phyloP scores from a whole-genome alignment of 2,113 vertebrate species.

The Cairina moschata region DNA sequence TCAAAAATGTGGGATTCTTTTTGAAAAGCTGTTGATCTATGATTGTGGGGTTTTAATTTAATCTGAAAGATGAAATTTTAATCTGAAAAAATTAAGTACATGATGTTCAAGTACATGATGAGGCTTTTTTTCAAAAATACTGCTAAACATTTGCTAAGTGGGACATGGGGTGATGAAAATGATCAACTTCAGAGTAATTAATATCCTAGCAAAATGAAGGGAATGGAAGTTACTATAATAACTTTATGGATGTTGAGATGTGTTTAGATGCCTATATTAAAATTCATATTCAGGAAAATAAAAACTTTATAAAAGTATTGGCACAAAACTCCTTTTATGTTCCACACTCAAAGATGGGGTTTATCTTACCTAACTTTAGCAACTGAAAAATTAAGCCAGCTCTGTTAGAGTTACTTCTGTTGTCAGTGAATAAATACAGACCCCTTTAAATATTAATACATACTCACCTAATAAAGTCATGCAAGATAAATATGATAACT shows the following conservation, averaged over 20 bases:
- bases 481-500: not conserved
- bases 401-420: not conserved
- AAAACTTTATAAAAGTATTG: not conserved
- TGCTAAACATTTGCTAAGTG: not conserved
- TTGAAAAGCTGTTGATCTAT: not conserved
- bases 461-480: not conserved
- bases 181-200: not conserved
- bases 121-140: not conserved
- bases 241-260: not conserved
- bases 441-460: not conserved
- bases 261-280: not conserved
- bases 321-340: not conserved
- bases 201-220: not conserved
- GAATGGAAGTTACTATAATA: not conserved
- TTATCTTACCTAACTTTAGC: not conserved
- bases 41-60: not conserved
- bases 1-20: not conserved
- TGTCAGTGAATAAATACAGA: not conserved
- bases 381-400: not conserved
- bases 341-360: not conserved
- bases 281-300: not conserved
- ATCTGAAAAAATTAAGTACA: not conserved
- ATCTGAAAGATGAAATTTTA: not conserved
- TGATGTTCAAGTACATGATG: not conserved
- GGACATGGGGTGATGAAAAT: not conserved